Evolutionary conservation across 2,113 vertebrate genomes (phyloP), one percentile per base, ranked within the genome.

Genomic region (Bubalus kerabau): DNA sequence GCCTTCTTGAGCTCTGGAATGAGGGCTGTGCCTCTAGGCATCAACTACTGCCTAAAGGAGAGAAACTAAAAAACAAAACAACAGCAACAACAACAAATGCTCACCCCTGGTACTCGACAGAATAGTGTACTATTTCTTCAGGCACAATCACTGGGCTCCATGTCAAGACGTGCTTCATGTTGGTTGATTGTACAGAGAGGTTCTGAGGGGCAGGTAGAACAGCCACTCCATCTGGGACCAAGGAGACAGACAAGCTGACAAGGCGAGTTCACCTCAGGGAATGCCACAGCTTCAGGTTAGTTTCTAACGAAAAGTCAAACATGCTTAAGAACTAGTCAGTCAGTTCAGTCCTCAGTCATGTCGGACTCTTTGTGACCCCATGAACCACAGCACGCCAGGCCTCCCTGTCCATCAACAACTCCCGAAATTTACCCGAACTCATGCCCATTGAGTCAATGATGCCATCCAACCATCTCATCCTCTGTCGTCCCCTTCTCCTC

Each of bases 51-150:
- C 28, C 67, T 92, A 71, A 95, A 54, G 40, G 40, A 91, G 48
- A 94, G 85, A 88, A 94, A 43, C 32, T 26, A 54, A 36, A 6
- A 26, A 52, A 24, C 4, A 4, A 40, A 48, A 52, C 5, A 43
- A 40, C 24, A 48, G 3, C 74, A 46, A 30, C 6, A 62, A 43
- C 2, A 54, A 43, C 32, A 24, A 14, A 30, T 62, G 90, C 74
- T 99, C 98, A 99, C 99, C 99, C 99, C 92, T 99, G 99, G 97
- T 99, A 98, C 89, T 99, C 98, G 0, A 99, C 99, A 1, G 97
- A 99, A 94, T 99, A 99, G 94, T 93, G 94, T 46, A 98, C 95
- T 78, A 93, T 96, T 97, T 98, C 98, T 96, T 97, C 97, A 12
- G 94, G 96, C 30, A 97, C 0, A 0, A 9, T 54, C 96, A 99